Conservation (phyloP, 2,113 vertebrate genomes). For the Castor canadensis region DNA sequence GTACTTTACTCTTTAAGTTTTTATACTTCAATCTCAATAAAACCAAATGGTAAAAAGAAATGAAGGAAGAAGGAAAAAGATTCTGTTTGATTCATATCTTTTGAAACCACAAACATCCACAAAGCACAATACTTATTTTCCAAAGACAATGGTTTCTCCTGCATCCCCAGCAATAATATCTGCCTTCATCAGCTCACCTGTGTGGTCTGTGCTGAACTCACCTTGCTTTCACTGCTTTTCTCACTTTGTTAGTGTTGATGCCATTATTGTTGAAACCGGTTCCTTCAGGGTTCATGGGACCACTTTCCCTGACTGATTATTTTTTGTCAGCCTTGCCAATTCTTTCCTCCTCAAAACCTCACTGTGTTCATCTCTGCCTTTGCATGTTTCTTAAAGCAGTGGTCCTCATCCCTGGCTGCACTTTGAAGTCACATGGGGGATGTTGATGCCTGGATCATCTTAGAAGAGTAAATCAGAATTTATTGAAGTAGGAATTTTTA, state of each 20-base stretch:
- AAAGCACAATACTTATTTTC: not conserved
- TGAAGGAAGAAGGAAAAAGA: not conserved
- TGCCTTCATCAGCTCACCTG: not conserved
- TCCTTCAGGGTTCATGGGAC: not conserved
- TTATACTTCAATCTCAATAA: not conserved
- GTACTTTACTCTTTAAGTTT: not conserved
- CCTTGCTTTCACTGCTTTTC: not conserved
- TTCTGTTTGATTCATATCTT: not conserved
- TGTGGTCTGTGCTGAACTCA: not conserved
- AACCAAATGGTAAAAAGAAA: not conserved
- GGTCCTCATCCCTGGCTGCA: not conserved
- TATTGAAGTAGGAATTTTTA: not conserved
- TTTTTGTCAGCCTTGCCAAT: not conserved
- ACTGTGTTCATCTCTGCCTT: not conserved
- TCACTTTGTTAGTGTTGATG: not conserved
- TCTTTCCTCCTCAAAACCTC: not conserved
- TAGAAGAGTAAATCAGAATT: not conserved
- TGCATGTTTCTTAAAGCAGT: not conserved
- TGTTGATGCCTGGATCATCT: too few species aligned
- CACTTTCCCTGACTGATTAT: not conserved
- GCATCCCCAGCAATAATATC: not conserved
- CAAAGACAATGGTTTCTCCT: not conserved
- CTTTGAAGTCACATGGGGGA: not conserved
- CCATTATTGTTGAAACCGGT: not conserved
- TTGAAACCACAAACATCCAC: not conserved